Evolutionary conservation across 2,888 invertebrate genomes (phyloP).

Genomic region (Strigamia crassipes): DNA sequence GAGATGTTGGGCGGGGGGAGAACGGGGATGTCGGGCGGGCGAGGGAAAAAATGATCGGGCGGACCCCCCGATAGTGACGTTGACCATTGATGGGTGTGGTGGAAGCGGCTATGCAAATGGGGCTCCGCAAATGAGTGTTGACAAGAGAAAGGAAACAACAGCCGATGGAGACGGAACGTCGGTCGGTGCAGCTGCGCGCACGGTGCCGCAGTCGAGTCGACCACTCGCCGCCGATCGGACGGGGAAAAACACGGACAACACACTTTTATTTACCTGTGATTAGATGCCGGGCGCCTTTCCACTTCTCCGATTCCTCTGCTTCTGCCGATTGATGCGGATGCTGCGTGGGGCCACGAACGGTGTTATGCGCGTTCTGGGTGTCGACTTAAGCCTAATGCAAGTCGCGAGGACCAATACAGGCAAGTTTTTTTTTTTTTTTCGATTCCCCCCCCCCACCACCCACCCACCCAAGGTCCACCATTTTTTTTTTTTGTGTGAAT

Average conservation of each 20-base stretch:
- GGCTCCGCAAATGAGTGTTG: constrained; percentile 18
- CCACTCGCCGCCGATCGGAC: not conserved
- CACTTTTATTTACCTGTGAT: not conserved
- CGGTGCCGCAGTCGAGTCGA: not conserved
- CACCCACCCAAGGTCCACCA: too few relatives aligned
- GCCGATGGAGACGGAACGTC: constrained; percentile 6
- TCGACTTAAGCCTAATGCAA: constrained; percentile 26
- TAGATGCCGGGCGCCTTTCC: not conserved
- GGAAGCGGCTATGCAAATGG: not conserved
- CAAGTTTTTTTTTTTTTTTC: not conserved
- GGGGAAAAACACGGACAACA: not conserved
- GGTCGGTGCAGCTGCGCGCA: not conserved
- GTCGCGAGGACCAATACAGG: constrained; percentile 20
- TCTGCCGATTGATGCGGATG: constrained; percentile 4
- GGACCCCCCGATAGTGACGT: not conserved
- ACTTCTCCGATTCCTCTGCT: not conserved
- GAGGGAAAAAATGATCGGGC: not conserved
- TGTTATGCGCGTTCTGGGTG: not conserved
- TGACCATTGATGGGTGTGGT: not conserved
- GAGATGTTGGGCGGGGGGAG: not conserved
- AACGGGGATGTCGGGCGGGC: not conserved
- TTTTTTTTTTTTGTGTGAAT: too few relatives aligned
- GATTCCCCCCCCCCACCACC: too few relatives aligned
- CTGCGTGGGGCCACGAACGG: not conserved
- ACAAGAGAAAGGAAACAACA: constrained; percentile 26